These are phyloP conservation scores for Gasterosteus aculeatus DNA, from an alignment of 2,113 vertebrate species.

Conservation along the genomic window DNA sequence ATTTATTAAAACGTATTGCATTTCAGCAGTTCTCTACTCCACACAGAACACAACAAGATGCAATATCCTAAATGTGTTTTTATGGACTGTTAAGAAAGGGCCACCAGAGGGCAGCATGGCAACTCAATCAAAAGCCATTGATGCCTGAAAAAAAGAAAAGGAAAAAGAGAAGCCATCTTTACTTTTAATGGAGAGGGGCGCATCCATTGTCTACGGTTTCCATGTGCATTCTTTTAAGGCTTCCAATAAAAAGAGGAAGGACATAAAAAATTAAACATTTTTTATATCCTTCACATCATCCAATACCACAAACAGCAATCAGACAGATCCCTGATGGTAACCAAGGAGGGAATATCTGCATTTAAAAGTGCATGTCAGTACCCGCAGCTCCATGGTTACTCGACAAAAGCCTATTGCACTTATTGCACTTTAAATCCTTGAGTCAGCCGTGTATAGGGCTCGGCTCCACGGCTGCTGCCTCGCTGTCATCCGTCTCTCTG, in stretches of 20 bases:
- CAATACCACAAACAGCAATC: slow-evolving; percentile 8
- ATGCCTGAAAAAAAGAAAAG: neutral
- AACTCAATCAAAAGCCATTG: slow-evolving; percentile 22
- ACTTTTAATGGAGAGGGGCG: slow-evolving; percentile 31
- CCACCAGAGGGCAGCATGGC: slow-evolving; percentile 72
- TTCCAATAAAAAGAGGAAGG: neutral
- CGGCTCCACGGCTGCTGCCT: slow-evolving; percentile 28
- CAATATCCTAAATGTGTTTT: neutral
- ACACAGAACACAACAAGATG: neutral
- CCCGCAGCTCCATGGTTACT: slow-evolving; percentile 55
- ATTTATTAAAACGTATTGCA: neutral
- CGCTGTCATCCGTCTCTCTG: slow-evolving; percentile 65
- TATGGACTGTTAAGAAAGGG: slow-evolving; percentile 13
- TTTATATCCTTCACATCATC: neutral
- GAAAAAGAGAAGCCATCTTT: slow-evolving; percentile 49
- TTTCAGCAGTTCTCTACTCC: neutral
- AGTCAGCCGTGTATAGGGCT: slow-evolving; percentile 35
- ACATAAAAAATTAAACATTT: neutral
- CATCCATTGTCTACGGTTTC: slow-evolving; percentile 24
- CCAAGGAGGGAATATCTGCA: slow-evolving; percentile 4
- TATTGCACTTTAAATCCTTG: slow-evolving; percentile 42
- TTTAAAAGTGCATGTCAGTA: slow-evolving; percentile 26
- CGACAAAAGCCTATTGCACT: slow-evolving; percentile 53
- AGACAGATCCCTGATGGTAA: slow-evolving; percentile 2
- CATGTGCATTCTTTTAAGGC: neutral